phyloP scores from a whole-genome alignment of 2,113 vertebrate genomes.

The Hystrix brachyura region DNA sequence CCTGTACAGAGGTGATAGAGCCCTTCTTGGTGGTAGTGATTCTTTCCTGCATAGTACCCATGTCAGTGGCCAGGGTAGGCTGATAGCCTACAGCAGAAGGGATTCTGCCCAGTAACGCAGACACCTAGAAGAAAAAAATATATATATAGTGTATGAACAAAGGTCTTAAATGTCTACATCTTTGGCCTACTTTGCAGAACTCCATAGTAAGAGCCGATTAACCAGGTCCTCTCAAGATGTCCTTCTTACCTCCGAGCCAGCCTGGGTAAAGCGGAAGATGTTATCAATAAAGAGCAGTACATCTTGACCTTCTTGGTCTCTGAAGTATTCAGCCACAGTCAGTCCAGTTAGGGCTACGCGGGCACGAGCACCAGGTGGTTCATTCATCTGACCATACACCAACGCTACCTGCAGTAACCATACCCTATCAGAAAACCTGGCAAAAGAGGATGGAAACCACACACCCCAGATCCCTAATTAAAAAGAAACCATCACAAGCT shows the following conservation, averaged over 20 bases:
- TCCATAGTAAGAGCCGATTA: background rate
- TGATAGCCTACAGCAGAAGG: slow-evolving; percentile 99
- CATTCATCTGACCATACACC: slow-evolving; percentile 99
- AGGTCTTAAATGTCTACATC: background rate
- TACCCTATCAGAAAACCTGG: background rate
- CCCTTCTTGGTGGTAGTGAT: slow-evolving; percentile 99
- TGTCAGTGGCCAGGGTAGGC: slow-evolving; percentile 98
- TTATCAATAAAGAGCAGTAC: slow-evolving; percentile 99
- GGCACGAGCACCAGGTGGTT: slow-evolving; percentile 97
- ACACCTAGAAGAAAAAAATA: slow-evolving; percentile 89
- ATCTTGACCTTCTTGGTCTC: slow-evolving; percentile 99
- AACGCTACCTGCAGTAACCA: slow-evolving; percentile 92
- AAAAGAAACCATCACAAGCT: background rate
- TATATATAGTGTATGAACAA: background rate
- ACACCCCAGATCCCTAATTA: background rate
- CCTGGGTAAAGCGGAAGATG: slow-evolving; percentile 99
- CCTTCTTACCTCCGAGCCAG: slow-evolving; percentile 95
- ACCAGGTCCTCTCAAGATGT: background rate
- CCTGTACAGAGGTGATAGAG: slow-evolving; percentile 97
- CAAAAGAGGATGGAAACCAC: background rate
- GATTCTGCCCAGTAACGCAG: slow-evolving; percentile 97
- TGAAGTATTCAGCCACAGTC: slow-evolving; percentile 98
- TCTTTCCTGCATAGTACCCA: slow-evolving; percentile 99
- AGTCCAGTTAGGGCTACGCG: slow-evolving; percentile 97
- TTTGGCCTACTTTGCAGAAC: background rate